Evolutionary conservation across 2,888 invertebrate genomes (phyloP), one percentile per base, ranked within the genome.

Genomic region (Gordius sp.): DNA sequence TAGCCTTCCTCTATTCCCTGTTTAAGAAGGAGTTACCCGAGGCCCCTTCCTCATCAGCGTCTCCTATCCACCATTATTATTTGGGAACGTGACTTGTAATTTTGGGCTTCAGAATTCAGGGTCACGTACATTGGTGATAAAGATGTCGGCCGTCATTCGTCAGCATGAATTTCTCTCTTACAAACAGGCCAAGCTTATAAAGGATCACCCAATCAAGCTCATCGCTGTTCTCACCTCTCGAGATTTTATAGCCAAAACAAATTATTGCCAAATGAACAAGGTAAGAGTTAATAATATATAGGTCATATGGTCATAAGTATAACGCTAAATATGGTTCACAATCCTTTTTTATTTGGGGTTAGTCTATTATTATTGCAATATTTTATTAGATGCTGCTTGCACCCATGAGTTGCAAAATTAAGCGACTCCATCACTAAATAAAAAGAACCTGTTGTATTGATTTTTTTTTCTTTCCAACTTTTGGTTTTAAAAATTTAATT

Each of bases 41-140:
- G 93, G 93, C 8, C 93, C 93, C 0, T 93, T 93, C 71, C 72
- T 97, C 58, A 86, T 78, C 0, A 83, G 86, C n/a, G 99, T 91
- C 97, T 97, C 0, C 75, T 99, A 1, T 97, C 97, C 0, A 99
- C 97, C 0, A 84, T 99, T 61, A 97, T 97, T 65, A 99, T 99
- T 72, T 99, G 99, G 99, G 97, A 99, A 70, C 76, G 97, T 71
- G 99, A 99, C 70, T 97, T 97, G 67, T 97, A 99, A 70, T 76
- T 85, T 25, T 99, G 99, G 97, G 93, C 93, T 1, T 97, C 97
- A 0, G 93, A 99, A 66, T 81, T 99, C 64, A 97, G 80, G 41
- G 81, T 83, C 58, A 82, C 82, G 0, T 83, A 83, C 67, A 79
- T 80, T 28, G 68, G 91, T 2, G 75, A 75, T 64, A 74, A 75